These are phyloP conservation scores for Leptatherina wallacei DNA, from an alignment of 2,797 vertebrate species.

Conservation along the genomic window DNA sequence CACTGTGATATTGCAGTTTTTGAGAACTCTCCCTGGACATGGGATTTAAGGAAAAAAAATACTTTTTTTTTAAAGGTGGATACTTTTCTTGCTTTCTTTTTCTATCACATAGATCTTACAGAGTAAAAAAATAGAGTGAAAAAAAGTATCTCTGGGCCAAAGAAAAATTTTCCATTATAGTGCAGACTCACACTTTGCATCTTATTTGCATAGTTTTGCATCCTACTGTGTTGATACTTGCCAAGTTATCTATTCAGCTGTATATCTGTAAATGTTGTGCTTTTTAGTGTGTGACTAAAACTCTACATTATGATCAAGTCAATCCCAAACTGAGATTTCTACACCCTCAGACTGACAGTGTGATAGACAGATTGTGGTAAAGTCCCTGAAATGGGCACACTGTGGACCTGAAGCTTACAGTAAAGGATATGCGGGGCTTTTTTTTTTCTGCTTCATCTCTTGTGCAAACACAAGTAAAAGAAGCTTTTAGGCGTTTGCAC, in stretches of 20 bases:
- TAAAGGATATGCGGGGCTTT: conserved; percentile 37
- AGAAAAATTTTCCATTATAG: conserved; percentile 53
- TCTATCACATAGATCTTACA: neutral
- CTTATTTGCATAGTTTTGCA: conserved; percentile 79
- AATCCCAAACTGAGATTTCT: conserved; percentile 48
- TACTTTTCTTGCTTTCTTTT: neutral
- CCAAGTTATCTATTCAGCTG: conserved; percentile 45
- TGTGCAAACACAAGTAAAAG: conserved; percentile 66
- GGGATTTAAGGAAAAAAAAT: too few relatives aligned
- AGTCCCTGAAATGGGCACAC: conserved; percentile 21
- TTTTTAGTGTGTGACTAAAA: conserved; percentile 21
- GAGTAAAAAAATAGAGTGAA: neutral
- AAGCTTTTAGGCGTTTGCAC: conserved; percentile 60
- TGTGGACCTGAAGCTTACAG: conserved; percentile 44
- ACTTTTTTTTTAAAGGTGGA: too few relatives aligned
- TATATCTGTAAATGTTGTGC: conserved; percentile 20
- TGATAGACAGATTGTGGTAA: conserved; percentile 33
- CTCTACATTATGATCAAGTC: conserved; percentile 16
- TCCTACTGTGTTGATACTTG: conserved; percentile 39
- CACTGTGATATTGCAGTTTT: too few relatives aligned
- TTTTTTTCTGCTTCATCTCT: conserved; percentile 52
- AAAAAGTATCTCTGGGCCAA: conserved; percentile 40
- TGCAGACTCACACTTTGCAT: conserved; percentile 69
- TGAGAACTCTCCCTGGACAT: too few relatives aligned
- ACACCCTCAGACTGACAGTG: neutral